These are phyloP conservation scores for Epizoanthus ramosus DNA, from an alignment of 92 coral and sea anemone species.

Conservation along the genomic window DNA sequence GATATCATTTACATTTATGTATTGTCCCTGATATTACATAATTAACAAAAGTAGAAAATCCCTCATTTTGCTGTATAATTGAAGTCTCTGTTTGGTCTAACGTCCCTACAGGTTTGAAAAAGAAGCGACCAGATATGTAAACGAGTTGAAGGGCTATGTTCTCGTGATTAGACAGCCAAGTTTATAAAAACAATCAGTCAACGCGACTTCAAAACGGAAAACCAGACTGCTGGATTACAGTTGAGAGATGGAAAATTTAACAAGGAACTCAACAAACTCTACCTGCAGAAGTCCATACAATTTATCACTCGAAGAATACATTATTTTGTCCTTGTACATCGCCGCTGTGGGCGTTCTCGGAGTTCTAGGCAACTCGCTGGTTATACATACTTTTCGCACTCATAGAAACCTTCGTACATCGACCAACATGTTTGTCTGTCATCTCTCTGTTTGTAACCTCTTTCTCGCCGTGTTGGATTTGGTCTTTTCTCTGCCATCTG, in stretches of 20 bases:
- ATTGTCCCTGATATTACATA: no score
- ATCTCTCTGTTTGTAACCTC: conserved; percentile 76
- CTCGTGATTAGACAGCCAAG: no score
- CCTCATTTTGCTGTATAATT: no score
- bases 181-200: no score
- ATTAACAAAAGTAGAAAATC: no score
- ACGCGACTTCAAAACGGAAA: no score
- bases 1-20: no score
- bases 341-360: conserved; percentile 76
- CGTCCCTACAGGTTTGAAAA: no score
- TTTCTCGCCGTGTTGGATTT: conserved; percentile 74
- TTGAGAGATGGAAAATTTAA: background rate
- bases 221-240: no score
- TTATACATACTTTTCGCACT: conserved; percentile 65
- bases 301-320: conserved; percentile 33
- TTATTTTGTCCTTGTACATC: conserved; percentile 63
- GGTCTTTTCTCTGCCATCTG: conserved; percentile 76
- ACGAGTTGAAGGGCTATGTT: no score
- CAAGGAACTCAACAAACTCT: background rate
- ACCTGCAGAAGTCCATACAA: background rate
- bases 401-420: conserved; percentile 75
- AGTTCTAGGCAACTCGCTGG: conserved; percentile 75
- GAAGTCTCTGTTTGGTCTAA: no score
- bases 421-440: conserved; percentile 78
- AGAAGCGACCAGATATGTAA: no score